phyloP scores from a whole-genome alignment of 2,113 vertebrate genomes.

The Peromyscus leucopus region DNA sequence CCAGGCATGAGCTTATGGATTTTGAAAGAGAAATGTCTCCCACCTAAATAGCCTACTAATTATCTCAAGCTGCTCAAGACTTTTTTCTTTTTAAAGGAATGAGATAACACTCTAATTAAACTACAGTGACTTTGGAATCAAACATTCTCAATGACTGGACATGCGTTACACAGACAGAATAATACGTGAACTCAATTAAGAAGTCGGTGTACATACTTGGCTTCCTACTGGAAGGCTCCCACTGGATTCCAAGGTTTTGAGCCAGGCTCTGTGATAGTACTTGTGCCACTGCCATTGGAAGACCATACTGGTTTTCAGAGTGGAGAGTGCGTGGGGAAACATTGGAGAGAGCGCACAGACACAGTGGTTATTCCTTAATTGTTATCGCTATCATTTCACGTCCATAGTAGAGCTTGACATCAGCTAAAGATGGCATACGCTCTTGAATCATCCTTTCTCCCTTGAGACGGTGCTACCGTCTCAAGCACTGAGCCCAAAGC shows the following conservation, averaged over 20 bases:
- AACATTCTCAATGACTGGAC: not conserved
- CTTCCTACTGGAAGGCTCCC: slow-evolving; percentile 95
- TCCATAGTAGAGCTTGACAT: slow-evolving; percentile 54
- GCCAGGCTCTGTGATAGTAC: slow-evolving; percentile 96
- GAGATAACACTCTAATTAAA: slow-evolving; percentile 18
- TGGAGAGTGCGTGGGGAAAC: slow-evolving; percentile 79
- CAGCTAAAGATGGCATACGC: not conserved
- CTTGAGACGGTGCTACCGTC: not conserved
- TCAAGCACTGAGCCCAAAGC: not conserved
- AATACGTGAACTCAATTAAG: slow-evolving; percentile 48
- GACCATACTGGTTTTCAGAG: slow-evolving; percentile 92
- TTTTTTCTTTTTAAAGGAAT: slow-evolving; percentile 16
- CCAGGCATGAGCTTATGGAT: not conserved
- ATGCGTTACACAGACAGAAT: slow-evolving; percentile 68
- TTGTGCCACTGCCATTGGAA: slow-evolving; percentile 92
- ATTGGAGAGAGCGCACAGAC: slow-evolving; percentile 80
- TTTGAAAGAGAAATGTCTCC: not conserved
- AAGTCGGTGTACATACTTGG: slow-evolving; percentile 90
- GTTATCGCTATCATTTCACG: slow-evolving; percentile 57
- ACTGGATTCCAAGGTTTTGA: slow-evolving; percentile 98
- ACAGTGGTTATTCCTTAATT: slow-evolving; percentile 78
- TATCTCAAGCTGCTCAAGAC: not conserved
- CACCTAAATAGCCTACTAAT: slow-evolving; percentile 33
- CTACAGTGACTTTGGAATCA: not conserved
- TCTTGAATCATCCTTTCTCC: slow-evolving; percentile 1